These are phyloP conservation scores for Xylota sylvarum DNA, from an alignment of 2,888 invertebrate genomes.

Conservation along the genomic window DNA sequence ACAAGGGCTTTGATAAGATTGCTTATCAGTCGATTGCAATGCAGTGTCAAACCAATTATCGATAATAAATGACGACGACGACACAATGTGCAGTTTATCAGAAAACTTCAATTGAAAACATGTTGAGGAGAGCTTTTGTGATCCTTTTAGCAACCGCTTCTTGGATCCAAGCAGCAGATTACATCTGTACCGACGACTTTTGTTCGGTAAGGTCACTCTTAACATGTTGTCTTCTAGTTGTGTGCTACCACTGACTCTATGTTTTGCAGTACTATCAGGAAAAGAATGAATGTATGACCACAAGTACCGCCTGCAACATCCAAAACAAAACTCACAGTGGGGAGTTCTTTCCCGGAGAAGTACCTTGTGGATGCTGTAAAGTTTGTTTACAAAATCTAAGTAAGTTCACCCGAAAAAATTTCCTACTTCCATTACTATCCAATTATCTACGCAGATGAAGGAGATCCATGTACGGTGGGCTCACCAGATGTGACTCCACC, in stretches of 20 bases:
- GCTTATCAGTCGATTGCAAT: constrained; percentile 25
- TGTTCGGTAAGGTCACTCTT: constrained; percentile 51
- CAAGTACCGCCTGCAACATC: constrained; percentile 85
- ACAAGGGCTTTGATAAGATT: constrained; percentile 56
- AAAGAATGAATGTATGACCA: constrained; percentile 83
- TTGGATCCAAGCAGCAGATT: constrained; percentile 40
- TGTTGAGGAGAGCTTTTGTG: constrained; percentile 28
- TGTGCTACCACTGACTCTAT: neutral
- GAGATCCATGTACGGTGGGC: constrained; percentile 86
- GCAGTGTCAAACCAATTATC: constrained; percentile 29
- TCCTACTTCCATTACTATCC: neutral
- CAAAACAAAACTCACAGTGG: constrained; percentile 87
- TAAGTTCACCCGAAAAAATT: constrained; percentile 80
- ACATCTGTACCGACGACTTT: constrained; percentile 63
- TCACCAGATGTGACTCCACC: constrained; percentile 86
- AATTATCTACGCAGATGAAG: constrained; percentile 84
- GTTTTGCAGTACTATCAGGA: constrained; percentile 78
- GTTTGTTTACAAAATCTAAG: constrained; percentile 87
- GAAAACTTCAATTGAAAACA: constrained; percentile 32
- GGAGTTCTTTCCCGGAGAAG: constrained; percentile 86
- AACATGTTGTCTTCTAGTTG: neutral
- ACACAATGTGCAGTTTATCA: constrained; percentile 44
- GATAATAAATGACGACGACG: neutral
- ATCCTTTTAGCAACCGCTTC: constrained; percentile 7
- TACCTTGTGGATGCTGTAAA: constrained; percentile 88